Base-by-base conservation (phyloP, 1,140 invertebrate genomes). In the Drosophila sturtevanti region DNA sequence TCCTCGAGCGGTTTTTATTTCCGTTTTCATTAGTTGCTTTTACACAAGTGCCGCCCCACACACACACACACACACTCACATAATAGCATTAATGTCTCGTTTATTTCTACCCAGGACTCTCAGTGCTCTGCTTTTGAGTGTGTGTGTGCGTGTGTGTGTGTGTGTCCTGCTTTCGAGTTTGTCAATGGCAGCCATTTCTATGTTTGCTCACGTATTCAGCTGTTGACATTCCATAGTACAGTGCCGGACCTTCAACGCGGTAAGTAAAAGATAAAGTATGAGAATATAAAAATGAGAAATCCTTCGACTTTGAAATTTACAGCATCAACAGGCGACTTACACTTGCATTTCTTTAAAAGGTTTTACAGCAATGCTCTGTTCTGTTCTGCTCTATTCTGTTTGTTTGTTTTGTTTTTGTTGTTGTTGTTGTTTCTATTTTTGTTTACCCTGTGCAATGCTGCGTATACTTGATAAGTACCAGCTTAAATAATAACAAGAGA, bases 21-120 rank as follows among this genome's bases (percentile, higher is more conserved):
- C 68, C 87, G 87, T 87, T 90, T 90, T 90, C 86, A 90, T 79
- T 86, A 90, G 85, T 89, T 86, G 81, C 86, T 89, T 89, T 89
- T 89, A 89, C 84, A 87, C 84, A 89, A 87, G 82, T 81, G 84
- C 80, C 82, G 72, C 75, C 68, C 78, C 68, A 76, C 65, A 72
- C 61, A 68, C 27, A 61, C 37, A 56, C 27, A 63, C 37, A 56
- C 63, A 64, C 14, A 61, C 44, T 37, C 62, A 62, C 72, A 86
- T 87, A 87, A 87, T 87, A 84, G 84, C 84, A 87, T 87, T 87
- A 87, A 87, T 89, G 84, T 87, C 84, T 87, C 84, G 79, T 89
- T 82, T 86, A 82, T 75, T 74, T 76, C 79, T 72, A 78, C 70
- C 48, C 68, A 68, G 63, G 51, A 73, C 69, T 68, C 65, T 58